phyloP scores from a whole-genome alignment of 2,888 invertebrate species.

The Sympetrum striolatum region DNA sequence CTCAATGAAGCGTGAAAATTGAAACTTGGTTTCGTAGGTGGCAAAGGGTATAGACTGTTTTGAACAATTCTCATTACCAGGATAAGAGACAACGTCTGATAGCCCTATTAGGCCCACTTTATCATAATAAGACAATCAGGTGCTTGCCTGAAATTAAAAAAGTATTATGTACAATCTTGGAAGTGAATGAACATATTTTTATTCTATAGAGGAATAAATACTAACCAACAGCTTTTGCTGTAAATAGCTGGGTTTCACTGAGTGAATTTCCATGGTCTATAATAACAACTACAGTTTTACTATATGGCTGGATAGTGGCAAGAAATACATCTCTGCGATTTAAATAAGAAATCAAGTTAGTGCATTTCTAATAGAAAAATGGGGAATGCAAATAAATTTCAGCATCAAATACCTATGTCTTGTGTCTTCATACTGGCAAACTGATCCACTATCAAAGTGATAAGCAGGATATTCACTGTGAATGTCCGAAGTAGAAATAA shows the following conservation, averaged over 20 bases:
- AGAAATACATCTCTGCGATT: slow-evolving; percentile 57
- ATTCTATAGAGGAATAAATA: not conserved
- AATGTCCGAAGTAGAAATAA: slow-evolving; percentile 60
- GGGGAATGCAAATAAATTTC: not conserved
- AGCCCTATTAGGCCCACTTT: slow-evolving; percentile 62
- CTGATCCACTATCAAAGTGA: slow-evolving; percentile 42
- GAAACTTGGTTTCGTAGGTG: slow-evolving; percentile 62
- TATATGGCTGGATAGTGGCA: slow-evolving; percentile 58
- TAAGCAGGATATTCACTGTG: slow-evolving; percentile 62
- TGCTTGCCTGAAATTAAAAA: slow-evolving; percentile 58
- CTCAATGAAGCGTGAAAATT: slow-evolving; percentile 62
- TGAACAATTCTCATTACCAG: slow-evolving; percentile 60
- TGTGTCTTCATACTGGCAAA: slow-evolving; percentile 44
- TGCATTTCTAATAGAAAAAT: not conserved
- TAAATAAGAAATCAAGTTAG: not conserved
- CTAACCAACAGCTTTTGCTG: slow-evolving; percentile 66
- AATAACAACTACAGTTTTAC: slow-evolving; percentile 75
- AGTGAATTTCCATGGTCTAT: slow-evolving; percentile 76
- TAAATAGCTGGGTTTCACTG: slow-evolving; percentile 64
- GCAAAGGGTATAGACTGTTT: slow-evolving; percentile 58
- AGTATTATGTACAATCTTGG: not conserved
- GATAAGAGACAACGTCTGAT: slow-evolving; percentile 59
- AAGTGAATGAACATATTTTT: no score
- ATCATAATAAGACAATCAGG: slow-evolving; percentile 62
- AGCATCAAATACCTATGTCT: slow-evolving; percentile 41